Evolutionary conservation across 2,888 invertebrate species (phyloP).

Genomic region (Sussaba pulchella): DNA sequence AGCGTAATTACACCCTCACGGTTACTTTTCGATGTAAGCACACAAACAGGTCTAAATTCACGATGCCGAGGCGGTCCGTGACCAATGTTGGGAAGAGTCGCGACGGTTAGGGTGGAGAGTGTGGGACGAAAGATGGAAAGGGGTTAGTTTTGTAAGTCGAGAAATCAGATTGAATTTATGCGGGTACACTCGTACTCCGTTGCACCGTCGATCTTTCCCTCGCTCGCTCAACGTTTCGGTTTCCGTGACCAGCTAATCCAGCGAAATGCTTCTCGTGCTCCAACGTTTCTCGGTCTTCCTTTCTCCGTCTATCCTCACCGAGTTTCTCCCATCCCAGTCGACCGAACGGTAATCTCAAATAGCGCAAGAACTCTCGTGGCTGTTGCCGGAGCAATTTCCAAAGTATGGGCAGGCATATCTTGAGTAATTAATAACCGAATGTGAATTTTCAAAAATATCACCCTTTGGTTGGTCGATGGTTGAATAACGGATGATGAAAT

Average conservation of each 20-base stretch:
- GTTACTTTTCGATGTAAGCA: conserved; percentile 12
- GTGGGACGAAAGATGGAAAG: conserved; percentile 12
- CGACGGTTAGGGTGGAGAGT: neutral
- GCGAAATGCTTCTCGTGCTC: conserved; percentile 53
- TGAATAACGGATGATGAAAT: neutral
- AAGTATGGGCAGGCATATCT: conserved; percentile 41
- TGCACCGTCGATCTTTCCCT: conserved; percentile 38
- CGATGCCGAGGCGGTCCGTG: conserved; percentile 8
- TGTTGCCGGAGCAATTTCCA: conserved; percentile 27
- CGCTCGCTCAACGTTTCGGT: conserved; percentile 42
- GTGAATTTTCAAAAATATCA: neutral
- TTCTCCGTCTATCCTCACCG: conserved; percentile 1
- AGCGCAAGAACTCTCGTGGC: conserved; percentile 35
- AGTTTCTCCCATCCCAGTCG: conserved; percentile 33
- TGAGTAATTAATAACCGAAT: conserved; percentile 37
- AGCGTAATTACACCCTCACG: conserved; percentile 17
- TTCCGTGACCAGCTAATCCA: conserved; percentile 60
- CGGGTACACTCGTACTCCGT: conserved; percentile 62
- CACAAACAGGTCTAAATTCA: conserved; percentile 22
- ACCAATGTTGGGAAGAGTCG: neutral
- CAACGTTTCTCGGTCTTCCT: conserved; percentile 16
- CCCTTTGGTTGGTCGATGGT: neutral
- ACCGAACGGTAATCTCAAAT: conserved; percentile 58
- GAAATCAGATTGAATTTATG: conserved; percentile 75
- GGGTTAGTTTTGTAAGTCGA: conserved; percentile 63